A percentile compares a stretch with the other conserved stretches of the same genome.
These are phyloP conservation scores for Oscheius sp. DNA, from an alignment of 2,888 invertebrate species.

Conservation along the genomic window DNA sequence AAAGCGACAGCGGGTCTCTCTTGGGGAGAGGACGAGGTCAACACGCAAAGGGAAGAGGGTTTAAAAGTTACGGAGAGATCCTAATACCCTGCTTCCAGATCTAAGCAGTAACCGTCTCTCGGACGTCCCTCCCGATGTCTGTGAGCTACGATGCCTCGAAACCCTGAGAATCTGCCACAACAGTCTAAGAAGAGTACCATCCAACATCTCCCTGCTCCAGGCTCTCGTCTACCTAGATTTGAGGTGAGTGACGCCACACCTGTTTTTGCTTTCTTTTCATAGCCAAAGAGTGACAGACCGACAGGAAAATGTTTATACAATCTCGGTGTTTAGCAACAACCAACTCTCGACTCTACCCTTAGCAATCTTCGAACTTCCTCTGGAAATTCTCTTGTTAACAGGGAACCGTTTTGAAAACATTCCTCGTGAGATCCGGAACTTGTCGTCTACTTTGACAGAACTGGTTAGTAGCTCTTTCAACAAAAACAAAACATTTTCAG, in stretches of 20 bases:
- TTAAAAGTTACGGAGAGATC: neutral
- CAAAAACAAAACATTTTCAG: neutral
- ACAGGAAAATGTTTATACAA: neutral
- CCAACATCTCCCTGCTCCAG: conserved; percentile 37
- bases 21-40: conserved; percentile 21
- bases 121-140: conserved; percentile 47
- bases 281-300: too few species aligned
- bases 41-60: neutral
- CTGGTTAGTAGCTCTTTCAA: conserved; percentile 11
- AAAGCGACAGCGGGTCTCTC: conserved; percentile 5
- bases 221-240: conserved; percentile 39
- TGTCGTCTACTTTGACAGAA: conserved; percentile 38
- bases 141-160: conserved; percentile 38
- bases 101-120: conserved; percentile 52
- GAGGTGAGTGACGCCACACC: conserved; percentile 24
- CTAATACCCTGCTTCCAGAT: conserved; percentile 41
- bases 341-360: conserved; percentile 35
- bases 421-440: conserved; percentile 40
- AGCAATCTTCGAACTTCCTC: conserved; percentile 39
- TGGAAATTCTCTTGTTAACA: conserved; percentile 36
- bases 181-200: conserved; percentile 28
- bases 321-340: conserved; percentile 36
- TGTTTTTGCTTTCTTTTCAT: conserved; percentile 6
- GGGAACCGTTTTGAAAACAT: conserved; percentile 39
- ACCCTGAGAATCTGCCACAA: conserved; percentile 30